phyloP scores from a whole-genome alignment of 1,140 invertebrate species.

The Hyphantria cunea region DNA sequence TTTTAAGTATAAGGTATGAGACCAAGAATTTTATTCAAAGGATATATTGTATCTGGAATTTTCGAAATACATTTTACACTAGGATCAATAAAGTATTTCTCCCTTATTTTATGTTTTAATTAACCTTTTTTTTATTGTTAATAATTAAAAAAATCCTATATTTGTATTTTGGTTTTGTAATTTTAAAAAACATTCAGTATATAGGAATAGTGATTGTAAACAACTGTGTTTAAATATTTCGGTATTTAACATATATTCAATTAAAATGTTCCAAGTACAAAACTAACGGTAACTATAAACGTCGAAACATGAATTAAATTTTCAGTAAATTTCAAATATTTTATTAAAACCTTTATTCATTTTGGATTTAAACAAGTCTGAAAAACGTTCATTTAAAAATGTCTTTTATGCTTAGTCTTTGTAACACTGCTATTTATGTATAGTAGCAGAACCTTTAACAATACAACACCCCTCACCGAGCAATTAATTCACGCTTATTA shows the following conservation, averaged over 20 bases:
- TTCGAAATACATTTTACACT: slow-evolving; percentile 79
- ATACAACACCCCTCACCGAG: slow-evolving; percentile 24
- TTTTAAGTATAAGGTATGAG: slow-evolving; percentile 72
- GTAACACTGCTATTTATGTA: slow-evolving; percentile 12
- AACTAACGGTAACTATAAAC: slow-evolving; percentile 24
- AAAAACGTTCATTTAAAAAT: slow-evolving; percentile 18
- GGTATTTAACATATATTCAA: slow-evolving; percentile 24
- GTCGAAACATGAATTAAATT: slow-evolving; percentile 26
- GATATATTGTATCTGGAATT: slow-evolving; percentile 77
- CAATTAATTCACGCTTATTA: slow-evolving; percentile 28
- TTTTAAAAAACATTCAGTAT: slow-evolving; percentile 28
- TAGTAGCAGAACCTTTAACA: slow-evolving; percentile 24
- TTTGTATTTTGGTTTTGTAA: slow-evolving; percentile 18
- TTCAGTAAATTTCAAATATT: slow-evolving; percentile 27
- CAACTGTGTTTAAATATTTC: slow-evolving; percentile 21
- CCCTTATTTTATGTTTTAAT: slow-evolving; percentile 47
- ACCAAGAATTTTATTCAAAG: slow-evolving; percentile 75
- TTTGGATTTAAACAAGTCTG: slow-evolving; percentile 5
- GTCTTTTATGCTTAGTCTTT: slow-evolving; percentile 27
- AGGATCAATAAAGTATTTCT: slow-evolving; percentile 80
- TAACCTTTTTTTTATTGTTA: slow-evolving; percentile 21
- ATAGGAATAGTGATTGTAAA: slow-evolving; percentile 24
- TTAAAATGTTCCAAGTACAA: slow-evolving; percentile 25
- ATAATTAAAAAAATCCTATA: slow-evolving; percentile 17
- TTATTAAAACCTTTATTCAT: slow-evolving; percentile 27